Evolutionary conservation across 2,888 invertebrate species (phyloP).

Genomic region (Protodeltote pygarga): DNA sequence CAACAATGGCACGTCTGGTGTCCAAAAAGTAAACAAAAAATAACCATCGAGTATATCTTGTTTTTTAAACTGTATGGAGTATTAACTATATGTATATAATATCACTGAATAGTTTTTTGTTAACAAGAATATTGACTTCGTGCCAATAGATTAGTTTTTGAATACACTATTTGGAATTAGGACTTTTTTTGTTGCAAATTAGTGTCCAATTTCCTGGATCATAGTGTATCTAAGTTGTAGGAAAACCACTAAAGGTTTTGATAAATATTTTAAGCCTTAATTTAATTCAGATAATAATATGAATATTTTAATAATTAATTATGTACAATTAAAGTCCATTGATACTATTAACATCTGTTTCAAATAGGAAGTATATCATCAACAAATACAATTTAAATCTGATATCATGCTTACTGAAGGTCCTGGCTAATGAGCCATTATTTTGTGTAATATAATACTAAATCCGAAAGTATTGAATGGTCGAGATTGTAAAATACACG

Average conservation of each 20-base stretch:
- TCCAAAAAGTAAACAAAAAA: conserved; percentile 10
- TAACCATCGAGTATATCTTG: conserved; percentile 8
- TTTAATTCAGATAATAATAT: conserved; percentile 24
- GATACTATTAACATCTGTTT: conserved; percentile 10
- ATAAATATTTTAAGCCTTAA: conserved; percentile 33
- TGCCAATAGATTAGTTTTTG: conserved; percentile 35
- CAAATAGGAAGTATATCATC: not conserved
- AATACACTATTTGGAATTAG: conserved; percentile 26
- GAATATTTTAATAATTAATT: conserved; percentile 30
- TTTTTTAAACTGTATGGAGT: too few species aligned
- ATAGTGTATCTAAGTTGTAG: conserved; percentile 27
- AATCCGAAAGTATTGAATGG: too few species aligned
- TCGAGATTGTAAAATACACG: too few species aligned
- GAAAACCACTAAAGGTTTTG: conserved; percentile 20
- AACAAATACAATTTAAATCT: conserved; percentile 6
- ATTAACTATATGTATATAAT: too few species aligned
- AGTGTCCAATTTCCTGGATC: conserved; percentile 18
- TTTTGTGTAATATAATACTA: conserved; percentile 1
- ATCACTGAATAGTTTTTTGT: conserved; percentile 29
- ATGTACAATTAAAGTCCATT: conserved; percentile 35
- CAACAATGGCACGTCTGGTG: conserved; percentile 7
- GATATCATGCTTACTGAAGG: conserved; percentile 3
- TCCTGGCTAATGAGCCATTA: conserved; percentile 6
- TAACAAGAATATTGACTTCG: conserved; percentile 46
- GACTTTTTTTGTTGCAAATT: conserved; percentile 11